A percentile compares a stretch with the other conserved stretches of the same genome.
Evolutionary conservation across 2,797 vertebrate species (phyloP).

Genomic region (Clarias platycephalus): DNA sequence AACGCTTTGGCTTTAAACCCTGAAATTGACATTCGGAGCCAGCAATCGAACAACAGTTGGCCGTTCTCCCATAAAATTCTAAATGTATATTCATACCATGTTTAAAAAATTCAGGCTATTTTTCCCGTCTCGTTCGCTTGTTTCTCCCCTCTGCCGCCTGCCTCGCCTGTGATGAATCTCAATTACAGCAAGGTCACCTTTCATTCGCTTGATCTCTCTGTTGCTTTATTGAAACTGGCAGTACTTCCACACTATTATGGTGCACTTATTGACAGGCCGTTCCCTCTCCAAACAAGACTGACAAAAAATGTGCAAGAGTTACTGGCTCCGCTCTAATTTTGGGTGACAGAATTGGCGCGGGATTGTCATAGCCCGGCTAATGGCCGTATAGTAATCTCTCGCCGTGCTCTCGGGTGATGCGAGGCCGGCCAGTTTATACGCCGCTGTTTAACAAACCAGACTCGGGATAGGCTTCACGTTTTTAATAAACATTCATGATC

Average conservation of each 20-base stretch:
- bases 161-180: constrained; percentile 80
- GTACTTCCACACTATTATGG: constrained; percentile 76
- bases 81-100: constrained; percentile 61
- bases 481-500: neutral
- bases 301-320: constrained; percentile 60
- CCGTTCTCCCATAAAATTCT: constrained; percentile 58
- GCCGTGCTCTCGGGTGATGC: constrained; percentile 56
- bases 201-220: constrained; percentile 75
- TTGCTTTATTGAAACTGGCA: constrained; percentile 80
- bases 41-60: constrained; percentile 60
- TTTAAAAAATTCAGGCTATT: constrained; percentile 59
- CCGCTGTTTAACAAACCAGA: constrained; percentile 33
- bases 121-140: constrained; percentile 43
- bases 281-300: constrained; percentile 70
- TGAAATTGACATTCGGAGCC: constrained; percentile 65
- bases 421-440: constrained; percentile 61
- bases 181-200: constrained; percentile 85
- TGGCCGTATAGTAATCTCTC: constrained; percentile 65
- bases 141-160: constrained; percentile 67
- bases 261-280: constrained; percentile 75
- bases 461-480: neutral
- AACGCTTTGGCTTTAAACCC: constrained; percentile 53
- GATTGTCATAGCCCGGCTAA: constrained; percentile 60
- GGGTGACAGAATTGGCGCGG: constrained; percentile 64
- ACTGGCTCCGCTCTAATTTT: constrained; percentile 61